Evolutionary conservation across 2,888 invertebrate species (phyloP).

Genomic region (Rutpela maculata): DNA sequence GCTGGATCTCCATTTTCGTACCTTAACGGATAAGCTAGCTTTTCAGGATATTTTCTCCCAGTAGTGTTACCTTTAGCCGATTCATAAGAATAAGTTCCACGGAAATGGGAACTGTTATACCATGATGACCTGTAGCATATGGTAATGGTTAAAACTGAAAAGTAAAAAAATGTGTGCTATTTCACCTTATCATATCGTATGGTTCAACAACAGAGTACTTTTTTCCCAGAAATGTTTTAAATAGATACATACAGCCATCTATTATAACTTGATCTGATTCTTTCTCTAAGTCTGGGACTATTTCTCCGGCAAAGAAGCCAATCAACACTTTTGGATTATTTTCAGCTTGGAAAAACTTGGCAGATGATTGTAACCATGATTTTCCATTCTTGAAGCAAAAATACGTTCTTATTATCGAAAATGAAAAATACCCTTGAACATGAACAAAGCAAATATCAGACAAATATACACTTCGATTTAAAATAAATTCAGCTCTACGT

Average conservation of each 20-base stretch:
- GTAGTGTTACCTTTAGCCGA: conserved; percentile 48
- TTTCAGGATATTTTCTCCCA: conserved; percentile 34
- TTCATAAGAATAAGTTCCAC: conserved; percentile 62
- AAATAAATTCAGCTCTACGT: no score
- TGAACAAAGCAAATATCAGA: no score
- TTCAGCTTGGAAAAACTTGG: conserved; percentile 44
- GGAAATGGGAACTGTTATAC: conserved; percentile 60
- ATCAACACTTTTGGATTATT: conserved; percentile 78
- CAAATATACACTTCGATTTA: no score
- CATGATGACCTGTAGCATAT: conserved; percentile 56
- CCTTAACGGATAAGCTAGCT: conserved; percentile 42
- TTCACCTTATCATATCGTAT: conserved; percentile 61
- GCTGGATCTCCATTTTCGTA: conserved; percentile 16
- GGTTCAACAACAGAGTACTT: conserved; percentile 75
- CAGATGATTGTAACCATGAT: conserved; percentile 52
- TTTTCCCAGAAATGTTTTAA: conserved; percentile 76
- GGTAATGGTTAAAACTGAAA: not conserved
- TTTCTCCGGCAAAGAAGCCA: conserved; percentile 81
- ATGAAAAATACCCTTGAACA: no score
- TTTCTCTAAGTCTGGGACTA: conserved; percentile 79
- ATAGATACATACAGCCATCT: conserved; percentile 73
- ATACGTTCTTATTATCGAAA: no score
- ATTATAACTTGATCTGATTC: conserved; percentile 76
- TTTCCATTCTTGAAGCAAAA: conserved; percentile 46
- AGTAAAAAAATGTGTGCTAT: not conserved